A percentile compares a stretch with the other conserved stretches of the same genome.
Conservation (phyloP, 2,888 invertebrate species). For the Eubasilissa splendida region DNA sequence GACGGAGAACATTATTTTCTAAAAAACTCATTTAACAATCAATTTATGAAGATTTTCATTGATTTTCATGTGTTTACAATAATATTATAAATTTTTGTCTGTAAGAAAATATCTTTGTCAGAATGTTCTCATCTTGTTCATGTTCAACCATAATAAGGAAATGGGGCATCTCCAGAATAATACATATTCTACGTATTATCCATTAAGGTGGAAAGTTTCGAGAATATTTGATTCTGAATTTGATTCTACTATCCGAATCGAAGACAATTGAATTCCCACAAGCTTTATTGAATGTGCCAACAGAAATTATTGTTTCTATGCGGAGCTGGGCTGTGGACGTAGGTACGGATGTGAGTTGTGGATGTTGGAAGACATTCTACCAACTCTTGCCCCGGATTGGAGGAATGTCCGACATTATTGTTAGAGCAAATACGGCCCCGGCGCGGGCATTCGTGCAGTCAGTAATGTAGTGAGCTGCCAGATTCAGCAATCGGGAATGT, state of each 20-base stretch:
- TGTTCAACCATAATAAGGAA: no score
- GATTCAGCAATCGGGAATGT: neutral
- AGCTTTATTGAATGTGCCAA: slow-evolving; percentile 34
- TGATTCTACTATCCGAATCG: slow-evolving; percentile 24
- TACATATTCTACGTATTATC: no score
- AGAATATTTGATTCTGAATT: slow-evolving; percentile 24
- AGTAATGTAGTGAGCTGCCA: slow-evolving; percentile 15
- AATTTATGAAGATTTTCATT: no score
- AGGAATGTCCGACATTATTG: slow-evolving; percentile 36
- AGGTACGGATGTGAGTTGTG: slow-evolving; percentile 14
- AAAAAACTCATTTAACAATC: no score
- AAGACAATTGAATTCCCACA: slow-evolving; percentile 21
- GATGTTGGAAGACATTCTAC: slow-evolving; percentile 28
- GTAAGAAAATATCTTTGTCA: no score
- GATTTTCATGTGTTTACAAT: no score
- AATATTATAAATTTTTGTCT: no score
- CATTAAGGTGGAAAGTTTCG: neutral
- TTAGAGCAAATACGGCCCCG: slow-evolving; percentile 1
- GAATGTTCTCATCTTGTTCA: no score
- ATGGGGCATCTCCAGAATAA: no score
- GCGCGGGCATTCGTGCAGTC: neutral
- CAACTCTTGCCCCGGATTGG: slow-evolving; percentile 10
- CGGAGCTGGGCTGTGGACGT: neutral
- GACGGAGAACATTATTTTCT: no score
- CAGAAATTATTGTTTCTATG: slow-evolving; percentile 34